Conservation (phyloP, 2,888 invertebrate genomes). For the Leucophenga maculata region DNA sequence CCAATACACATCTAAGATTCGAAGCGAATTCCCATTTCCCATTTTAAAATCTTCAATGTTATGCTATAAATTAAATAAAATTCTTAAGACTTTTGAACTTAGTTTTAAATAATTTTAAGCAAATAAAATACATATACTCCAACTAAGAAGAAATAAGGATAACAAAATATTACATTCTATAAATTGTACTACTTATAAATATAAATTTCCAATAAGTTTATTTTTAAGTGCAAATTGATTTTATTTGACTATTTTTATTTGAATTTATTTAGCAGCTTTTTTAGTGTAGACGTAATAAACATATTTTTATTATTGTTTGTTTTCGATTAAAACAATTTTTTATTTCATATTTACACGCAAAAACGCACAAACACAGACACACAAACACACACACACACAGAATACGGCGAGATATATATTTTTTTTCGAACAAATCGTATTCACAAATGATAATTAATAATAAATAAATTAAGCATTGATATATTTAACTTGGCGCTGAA, state of each 20-base stretch:
- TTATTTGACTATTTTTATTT: slow-evolving; percentile 1
- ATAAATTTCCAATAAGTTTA: no score
- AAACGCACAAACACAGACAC: neutral
- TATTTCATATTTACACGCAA: neutral
- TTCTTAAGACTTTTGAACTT: no score
- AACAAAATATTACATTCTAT: neutral
- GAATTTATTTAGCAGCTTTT: slow-evolving; percentile 13
- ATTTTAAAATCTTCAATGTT: no score
- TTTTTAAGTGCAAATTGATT: neutral
- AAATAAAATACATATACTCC: slow-evolving; percentile 4
- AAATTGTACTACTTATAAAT: no score
- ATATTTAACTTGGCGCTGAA: slow-evolving; percentile 70
- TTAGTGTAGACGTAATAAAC: slow-evolving; percentile 5
- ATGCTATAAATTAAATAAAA: no score
- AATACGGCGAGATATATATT: neutral
- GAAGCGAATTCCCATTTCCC: no score
- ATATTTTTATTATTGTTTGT: slow-evolving; percentile 4
- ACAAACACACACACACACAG: neutral
- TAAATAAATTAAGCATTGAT: slow-evolving; percentile 50
- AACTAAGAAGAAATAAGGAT: neutral
- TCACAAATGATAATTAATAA: slow-evolving; percentile 30
- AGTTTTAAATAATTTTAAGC: neutral
- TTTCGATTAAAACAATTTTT: slow-evolving; percentile 12
- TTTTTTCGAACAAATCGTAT: slow-evolving; percentile 5
- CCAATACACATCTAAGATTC: no score